Base-by-base conservation (phyloP, 2,797 vertebrate genomes). In the Pogonophryne albipinna region DNA sequence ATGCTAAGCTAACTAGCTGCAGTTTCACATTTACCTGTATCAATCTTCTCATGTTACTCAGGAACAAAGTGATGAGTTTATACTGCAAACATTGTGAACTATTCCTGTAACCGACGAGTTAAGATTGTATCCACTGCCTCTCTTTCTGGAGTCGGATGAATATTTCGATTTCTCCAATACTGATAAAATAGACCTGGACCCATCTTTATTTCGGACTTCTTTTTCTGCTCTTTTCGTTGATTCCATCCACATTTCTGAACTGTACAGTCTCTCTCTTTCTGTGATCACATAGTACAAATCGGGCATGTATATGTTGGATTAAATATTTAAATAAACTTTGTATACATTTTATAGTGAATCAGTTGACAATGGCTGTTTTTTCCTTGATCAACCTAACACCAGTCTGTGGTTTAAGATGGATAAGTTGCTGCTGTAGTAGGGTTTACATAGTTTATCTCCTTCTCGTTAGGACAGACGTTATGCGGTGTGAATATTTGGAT, bases 321-420 rank as follows among this genome's bases (percentile, higher is more conserved):
- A 79, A 85, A 85, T 93, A 92, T 94, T 94, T 91, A 94, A 94
- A 94, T 93, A 89, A 89, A 90, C 78, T 87, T 92, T 92, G 84
- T 90, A 86, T 85, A 85, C 72, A 59, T 92, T 93, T 92, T 90
- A 74, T 91, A 91, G 91, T 52, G 51, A 84, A 83, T 90, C 74
- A 73, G 61, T 85, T 89, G 80, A 86, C 47, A 23, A 52, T 61
- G 76, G 57, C 69, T 82, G 66, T 79, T 71, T 73, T 42, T 74
- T 12, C 73, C 46, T 78, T 67, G 60, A 77, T 85, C 66, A 69
- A 78, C 72, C 62, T 70, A 86, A 78, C 61, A 83, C 73, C 62
- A 58, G 71, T 67, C 61, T 82, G 84, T 81, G 75, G 74, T 82
- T 81, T 83, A 70, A 68, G 72, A 76, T 67, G 17, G 55, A 76